A percentile compares a stretch with the other conserved stretches of the same genome.
Conservation (phyloP, 2,113 vertebrate genomes). For the Ceuthmochares aereus region DNA sequence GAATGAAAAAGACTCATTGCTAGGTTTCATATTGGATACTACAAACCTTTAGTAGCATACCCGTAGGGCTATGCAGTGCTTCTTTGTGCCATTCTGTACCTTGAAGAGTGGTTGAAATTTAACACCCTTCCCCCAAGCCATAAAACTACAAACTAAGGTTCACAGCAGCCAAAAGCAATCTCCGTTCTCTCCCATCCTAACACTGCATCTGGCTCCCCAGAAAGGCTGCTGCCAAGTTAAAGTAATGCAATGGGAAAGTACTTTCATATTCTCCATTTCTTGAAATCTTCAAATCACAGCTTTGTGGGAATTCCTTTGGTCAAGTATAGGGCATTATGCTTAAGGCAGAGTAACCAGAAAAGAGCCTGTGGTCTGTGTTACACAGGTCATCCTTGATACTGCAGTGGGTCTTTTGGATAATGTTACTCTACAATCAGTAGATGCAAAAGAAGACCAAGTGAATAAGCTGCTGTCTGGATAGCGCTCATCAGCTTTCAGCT, state of each 20-base stretch:
- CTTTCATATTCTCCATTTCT: not conserved
- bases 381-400: not conserved
- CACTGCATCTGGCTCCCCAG: not conserved
- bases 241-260: not conserved
- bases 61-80: not conserved
- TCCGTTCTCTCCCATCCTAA: not conserved
- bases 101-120: not conserved
- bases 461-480: not conserved
- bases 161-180: not conserved
- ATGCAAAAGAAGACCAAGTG: not conserved
- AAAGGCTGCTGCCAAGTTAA: not conserved
- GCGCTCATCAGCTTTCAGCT: not conserved
- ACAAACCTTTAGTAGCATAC: not conserved
- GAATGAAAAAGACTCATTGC: not conserved
- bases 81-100: not conserved
- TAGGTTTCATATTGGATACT: not conserved
- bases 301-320: not conserved
- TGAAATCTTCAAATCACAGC: not conserved
- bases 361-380: not conserved
- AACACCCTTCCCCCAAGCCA: not conserved
- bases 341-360: not conserved
- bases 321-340: not conserved
- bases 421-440: not conserved
- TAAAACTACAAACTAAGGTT: not conserved
- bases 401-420: not conserved